Evolutionary conservation across 1,140 invertebrate genomes (phyloP), one percentile per base, ranked within the genome.

Genomic region (Leptinotarsa undecemlineata): DNA sequence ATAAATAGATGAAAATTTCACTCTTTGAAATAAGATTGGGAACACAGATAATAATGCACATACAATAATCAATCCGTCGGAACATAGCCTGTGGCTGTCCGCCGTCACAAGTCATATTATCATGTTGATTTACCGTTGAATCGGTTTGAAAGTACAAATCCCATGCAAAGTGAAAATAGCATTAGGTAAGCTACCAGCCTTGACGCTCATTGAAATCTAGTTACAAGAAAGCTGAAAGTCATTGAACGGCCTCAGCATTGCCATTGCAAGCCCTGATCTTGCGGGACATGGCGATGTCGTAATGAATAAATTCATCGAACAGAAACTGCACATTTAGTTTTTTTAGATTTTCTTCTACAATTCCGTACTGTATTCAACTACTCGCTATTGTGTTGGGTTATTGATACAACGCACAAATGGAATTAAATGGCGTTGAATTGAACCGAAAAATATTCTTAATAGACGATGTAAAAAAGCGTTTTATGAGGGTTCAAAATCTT

Each of bases 101-200:
- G 14, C 51, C 51, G 51, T 57, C 51, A 19, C n/a, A n/a, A 57
- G 51, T 57, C 51, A 57, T 57, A 57, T 57, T 57, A 57, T 57
- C 51, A 57, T 19, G 51, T 19, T 57, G 15, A 57, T n/a, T 57
- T n/a, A 57, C 51, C 51, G 51, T 57, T 57, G 15, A 17, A 5
- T 57, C 51, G 15, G 51, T 57, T 57, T 57, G 51, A 57, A 57
- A 57, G 51, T 57, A 57, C 51, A 15, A 57, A 57, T 57, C 51
- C n/a, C 51, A 57, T 57, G 51, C 51, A 57, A 57, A 57, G 51
- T 57, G 51, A 57, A 57, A 57, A 57, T 57, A 57, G 51, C 51
- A 57, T 57, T 57, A 57, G 51, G 17, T 57, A 57, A 57, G 51
- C 51, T 57, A 19, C 15, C 51, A 57, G n/a, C 51, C 51, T 57